Base-by-base conservation (phyloP, 2,113 vertebrate species). In the Rhynchomys soricoides region DNA sequence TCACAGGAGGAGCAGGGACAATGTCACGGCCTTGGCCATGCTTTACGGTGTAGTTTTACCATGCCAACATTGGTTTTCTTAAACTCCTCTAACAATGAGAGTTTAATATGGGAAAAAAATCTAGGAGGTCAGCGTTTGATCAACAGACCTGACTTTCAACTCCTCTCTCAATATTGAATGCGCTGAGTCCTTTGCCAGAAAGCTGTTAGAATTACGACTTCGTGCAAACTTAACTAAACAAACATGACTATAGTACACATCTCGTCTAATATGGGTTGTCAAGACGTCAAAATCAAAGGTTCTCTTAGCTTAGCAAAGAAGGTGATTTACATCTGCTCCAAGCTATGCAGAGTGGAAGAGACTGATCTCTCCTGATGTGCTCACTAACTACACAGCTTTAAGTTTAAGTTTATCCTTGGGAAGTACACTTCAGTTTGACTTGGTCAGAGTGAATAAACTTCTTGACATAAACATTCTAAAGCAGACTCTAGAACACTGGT, bases 51-150 rank as follows among this genome's bases (percentile, higher is more conserved):
- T 10, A 87, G 73, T n/a, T 68, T 83, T 37, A 16, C 55, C 73
- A 55, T 2, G 37, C 71, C 59, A 78, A 21, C 29, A 59, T 4
- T 68, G 31, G 24, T 94, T 97, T 92, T 59, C 34, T 50, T 97
- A 87, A 97, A 70, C 57, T 68, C 37, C 70, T 17, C 40, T 90
- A 43, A 1, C 9, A 73, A 22, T 3, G 89, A 85, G 64, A 96
- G 59, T 91, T 97, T 55, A 86, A 50, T 93, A 52, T 66, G 71
- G 6, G 48, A 57, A 91, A 52, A 91, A 92, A n/a, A 86, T 95
- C 92, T 43, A 94, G 24, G 0, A 85, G 40, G 81, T 97, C 97
- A 89, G 57, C 86, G 82, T 86, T 22, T 78, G 83, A 93, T 97
- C 59, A 64, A 59, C 55, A 97, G n/a, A 64, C 10, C 93, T 93